These are phyloP conservation scores for Pseudococcus viburni DNA, from an alignment of 2,888 invertebrate species.

Conservation along the genomic window DNA sequence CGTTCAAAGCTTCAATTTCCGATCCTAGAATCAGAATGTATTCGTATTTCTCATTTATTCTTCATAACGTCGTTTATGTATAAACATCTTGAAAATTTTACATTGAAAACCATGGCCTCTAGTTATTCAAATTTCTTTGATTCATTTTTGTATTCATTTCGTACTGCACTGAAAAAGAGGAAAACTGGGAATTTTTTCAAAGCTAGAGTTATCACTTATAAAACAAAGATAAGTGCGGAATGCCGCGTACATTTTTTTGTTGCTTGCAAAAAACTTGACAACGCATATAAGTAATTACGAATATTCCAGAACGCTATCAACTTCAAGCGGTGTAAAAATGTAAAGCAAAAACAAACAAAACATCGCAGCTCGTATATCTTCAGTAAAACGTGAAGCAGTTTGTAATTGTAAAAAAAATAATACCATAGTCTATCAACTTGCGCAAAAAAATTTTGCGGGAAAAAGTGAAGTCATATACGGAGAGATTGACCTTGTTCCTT, in stretches of 20 bases:
- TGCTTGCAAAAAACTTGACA: slow-evolving; percentile 1
- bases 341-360: not conserved
- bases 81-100: not conserved
- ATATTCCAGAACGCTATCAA: slow-evolving; percentile 9
- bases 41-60: not conserved
- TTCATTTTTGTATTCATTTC: slow-evolving; percentile 17
- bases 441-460: not conserved
- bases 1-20: not conserved
- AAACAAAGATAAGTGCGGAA: not conserved
- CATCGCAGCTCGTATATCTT: not conserved
- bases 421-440: not conserved
- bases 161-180: not conserved
- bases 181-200: slow-evolving; percentile 25
- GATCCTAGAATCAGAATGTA: not conserved
- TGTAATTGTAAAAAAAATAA: not conserved
- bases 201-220: slow-evolving; percentile 12
- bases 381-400: not conserved
- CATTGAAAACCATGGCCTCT: not conserved
- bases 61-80: not conserved
- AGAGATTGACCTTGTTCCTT: not conserved
- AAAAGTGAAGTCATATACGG: not conserved
- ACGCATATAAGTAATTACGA: slow-evolving; percentile 21
- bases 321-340: slow-evolving; percentile 10
- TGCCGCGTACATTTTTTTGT: not conserved
- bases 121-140: slow-evolving; percentile 25